Evolutionary conservation across 2,797 vertebrate genomes (phyloP).

Genomic region (Orientallactaga sibirica): DNA sequence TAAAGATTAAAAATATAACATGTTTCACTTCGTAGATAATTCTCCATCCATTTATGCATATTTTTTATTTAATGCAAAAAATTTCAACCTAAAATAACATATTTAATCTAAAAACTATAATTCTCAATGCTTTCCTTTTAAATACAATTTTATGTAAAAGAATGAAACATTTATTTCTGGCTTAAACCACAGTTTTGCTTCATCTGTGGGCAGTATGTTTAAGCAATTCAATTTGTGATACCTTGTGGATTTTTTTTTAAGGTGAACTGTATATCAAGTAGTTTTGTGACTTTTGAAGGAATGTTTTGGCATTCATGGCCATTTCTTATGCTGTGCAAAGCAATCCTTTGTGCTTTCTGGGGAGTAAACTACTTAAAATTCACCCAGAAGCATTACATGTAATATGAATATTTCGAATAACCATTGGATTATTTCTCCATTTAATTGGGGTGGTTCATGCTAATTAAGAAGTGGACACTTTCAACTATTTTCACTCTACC

Average conservation of each 20-base stretch:
- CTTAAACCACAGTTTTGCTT: conserved; percentile 64
- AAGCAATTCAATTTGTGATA: conserved; percentile 74
- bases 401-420: conserved; percentile 56
- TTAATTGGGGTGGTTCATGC: conserved; percentile 60
- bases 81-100: conserved; percentile 43
- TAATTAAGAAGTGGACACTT: background rate
- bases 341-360: conserved; percentile 48
- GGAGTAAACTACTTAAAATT: conserved; percentile 67
- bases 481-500: conserved; percentile 36
- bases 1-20: conserved; percentile 3
- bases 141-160: conserved; percentile 67
- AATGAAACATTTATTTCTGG: conserved; percentile 57
- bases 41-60: background rate
- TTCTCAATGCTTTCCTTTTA: conserved; percentile 61
- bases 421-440: conserved; percentile 44
- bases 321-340: conserved; percentile 48
- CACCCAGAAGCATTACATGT: background rate
- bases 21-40: conserved; percentile 3
- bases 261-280: conserved; percentile 67
- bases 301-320: conserved; percentile 72
- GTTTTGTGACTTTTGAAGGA: conserved; percentile 68
- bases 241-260: conserved; percentile 61
- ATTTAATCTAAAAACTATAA: conserved; percentile 63
- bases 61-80: conserved; percentile 55
- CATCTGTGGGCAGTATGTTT: conserved; percentile 64